Evolutionary conservation across 2,113 vertebrate species (phyloP).

Genomic region (Crypturellus undulatus): DNA sequence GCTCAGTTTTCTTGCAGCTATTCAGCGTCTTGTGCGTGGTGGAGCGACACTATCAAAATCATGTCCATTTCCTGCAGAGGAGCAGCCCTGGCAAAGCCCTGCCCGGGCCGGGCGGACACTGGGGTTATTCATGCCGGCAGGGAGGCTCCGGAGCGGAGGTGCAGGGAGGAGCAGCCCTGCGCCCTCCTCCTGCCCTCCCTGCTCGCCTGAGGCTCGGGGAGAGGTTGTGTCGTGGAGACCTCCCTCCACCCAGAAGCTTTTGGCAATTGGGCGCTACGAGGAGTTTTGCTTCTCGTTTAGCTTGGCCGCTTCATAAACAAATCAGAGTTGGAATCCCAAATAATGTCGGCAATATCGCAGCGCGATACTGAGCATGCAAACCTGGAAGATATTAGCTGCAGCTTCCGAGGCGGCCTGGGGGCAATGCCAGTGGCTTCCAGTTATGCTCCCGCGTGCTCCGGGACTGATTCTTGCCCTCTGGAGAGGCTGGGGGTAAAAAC

Average conservation of each 20-base stretch:
- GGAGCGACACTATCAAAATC: conserved; percentile 73
- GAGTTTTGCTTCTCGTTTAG: neutral
- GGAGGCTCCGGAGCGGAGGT: conserved; percentile 58
- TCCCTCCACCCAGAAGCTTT: neutral
- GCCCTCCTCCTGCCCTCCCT: conserved; percentile 31
- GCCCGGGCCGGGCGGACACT: conserved; percentile 60
- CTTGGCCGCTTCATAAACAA: conserved; percentile 12
- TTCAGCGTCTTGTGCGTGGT: conserved; percentile 57
- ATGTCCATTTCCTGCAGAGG: conserved; percentile 69
- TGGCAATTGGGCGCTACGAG: neutral
- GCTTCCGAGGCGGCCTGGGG: neutral
- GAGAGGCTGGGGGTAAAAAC: neutral
- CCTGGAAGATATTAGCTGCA: neutral
- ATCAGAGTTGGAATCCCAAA: neutral
- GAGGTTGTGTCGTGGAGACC: neutral
- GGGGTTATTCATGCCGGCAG: conserved; percentile 46
- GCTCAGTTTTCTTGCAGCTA: conserved; percentile 73
- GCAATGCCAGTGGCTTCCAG: neutral
- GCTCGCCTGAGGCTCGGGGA: neutral
- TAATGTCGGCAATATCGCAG: neutral
- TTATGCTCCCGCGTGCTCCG: accelerated
- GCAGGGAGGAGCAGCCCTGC: conserved; percentile 38
- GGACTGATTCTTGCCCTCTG: neutral
- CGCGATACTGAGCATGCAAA: neutral
- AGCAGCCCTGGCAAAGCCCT: conserved; percentile 65